phyloP scores from a whole-genome alignment of 2,113 vertebrate species.

The Brachypteracias leptosomus region DNA sequence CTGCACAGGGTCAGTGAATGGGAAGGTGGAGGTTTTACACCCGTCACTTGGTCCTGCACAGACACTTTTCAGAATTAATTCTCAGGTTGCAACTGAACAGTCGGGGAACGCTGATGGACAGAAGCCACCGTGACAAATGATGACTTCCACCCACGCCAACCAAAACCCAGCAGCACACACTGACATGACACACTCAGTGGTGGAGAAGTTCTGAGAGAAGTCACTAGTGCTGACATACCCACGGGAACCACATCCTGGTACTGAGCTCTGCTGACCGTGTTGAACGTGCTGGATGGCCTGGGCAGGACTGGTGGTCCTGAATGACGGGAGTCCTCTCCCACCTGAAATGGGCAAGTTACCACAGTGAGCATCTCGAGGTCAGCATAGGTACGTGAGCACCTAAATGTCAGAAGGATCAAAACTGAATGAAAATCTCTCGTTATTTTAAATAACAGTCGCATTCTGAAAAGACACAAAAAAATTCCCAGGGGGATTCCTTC shows the following conservation, averaged over 20 bases:
- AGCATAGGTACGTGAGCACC: fast-evolving
- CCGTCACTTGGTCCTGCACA: not conserved
- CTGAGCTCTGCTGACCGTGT: slow-evolving; percentile 89
- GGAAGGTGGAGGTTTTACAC: not conserved
- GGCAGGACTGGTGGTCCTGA: slow-evolving; percentile 85
- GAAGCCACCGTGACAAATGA: not conserved
- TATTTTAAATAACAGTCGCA: not conserved
- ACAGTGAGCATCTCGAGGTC: not conserved
- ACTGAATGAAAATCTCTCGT: no score
- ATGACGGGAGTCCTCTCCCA: slow-evolving; percentile 92
- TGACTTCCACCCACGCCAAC: not conserved
- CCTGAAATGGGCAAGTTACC: slow-evolving; percentile 72
- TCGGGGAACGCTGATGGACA: not conserved
- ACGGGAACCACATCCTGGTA: slow-evolving; percentile 95
- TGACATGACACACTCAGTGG: not conserved
- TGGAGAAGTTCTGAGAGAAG: not conserved
- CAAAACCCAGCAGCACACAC: not conserved
- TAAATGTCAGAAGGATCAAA: no score
- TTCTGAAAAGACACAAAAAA: not conserved
- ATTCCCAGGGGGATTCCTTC: not conserved
- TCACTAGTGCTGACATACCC: slow-evolving; percentile 78
- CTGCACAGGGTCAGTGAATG: fast-evolving
- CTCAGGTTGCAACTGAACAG: not conserved
- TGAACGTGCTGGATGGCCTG: slow-evolving; percentile 92
- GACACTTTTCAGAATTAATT: not conserved